phyloP scores from a whole-genome alignment of 2,113 vertebrate species.

The Engystomops pustulosus region DNA sequence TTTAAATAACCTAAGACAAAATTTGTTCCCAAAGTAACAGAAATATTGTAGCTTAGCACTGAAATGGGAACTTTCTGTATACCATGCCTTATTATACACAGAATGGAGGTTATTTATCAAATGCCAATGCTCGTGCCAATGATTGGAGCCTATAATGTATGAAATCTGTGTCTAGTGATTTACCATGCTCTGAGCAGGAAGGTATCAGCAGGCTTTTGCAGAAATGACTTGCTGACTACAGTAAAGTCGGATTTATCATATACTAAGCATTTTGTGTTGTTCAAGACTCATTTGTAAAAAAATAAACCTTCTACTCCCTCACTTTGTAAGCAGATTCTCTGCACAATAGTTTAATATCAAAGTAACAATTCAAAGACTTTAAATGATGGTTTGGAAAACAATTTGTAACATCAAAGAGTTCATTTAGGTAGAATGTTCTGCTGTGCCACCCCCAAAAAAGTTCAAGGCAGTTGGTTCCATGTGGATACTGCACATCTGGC shows the following conservation, averaged over 20 bases:
- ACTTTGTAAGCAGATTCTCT: slow-evolving; percentile 23
- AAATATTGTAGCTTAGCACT: too few relatives aligned
- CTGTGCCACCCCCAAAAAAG: slow-evolving; percentile 47
- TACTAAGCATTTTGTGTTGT: background rate
- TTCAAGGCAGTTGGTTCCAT: slow-evolving; percentile 49
- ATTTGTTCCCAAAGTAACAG: too few relatives aligned
- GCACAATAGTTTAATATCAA: slow-evolving; percentile 50
- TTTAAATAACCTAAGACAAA: too few relatives aligned
- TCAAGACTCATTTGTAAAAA: slow-evolving; percentile 7
- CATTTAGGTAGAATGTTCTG: slow-evolving; percentile 51
- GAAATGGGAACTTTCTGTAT: too few relatives aligned
- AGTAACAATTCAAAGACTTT: slow-evolving; percentile 45
- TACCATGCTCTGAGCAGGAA: too few relatives aligned
- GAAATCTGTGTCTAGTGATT: too few relatives aligned
- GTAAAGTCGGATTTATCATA: background rate
- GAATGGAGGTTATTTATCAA: too few relatives aligned
- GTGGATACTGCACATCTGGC: slow-evolving; percentile 48
- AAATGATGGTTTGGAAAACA: slow-evolving; percentile 56
- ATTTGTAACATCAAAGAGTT: slow-evolving; percentile 55
- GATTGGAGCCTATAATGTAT: too few relatives aligned
- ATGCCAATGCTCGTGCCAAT: too few relatives aligned
- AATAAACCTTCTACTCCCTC: slow-evolving; percentile 18
- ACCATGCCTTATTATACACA: too few relatives aligned
- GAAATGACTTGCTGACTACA: background rate
- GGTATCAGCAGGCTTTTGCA: background rate